Percentiles rank a stretch among this genome's conserved stretches.
phyloP scores from a whole-genome alignment of 2,888 invertebrate genomes.

The Timandra comae region DNA sequence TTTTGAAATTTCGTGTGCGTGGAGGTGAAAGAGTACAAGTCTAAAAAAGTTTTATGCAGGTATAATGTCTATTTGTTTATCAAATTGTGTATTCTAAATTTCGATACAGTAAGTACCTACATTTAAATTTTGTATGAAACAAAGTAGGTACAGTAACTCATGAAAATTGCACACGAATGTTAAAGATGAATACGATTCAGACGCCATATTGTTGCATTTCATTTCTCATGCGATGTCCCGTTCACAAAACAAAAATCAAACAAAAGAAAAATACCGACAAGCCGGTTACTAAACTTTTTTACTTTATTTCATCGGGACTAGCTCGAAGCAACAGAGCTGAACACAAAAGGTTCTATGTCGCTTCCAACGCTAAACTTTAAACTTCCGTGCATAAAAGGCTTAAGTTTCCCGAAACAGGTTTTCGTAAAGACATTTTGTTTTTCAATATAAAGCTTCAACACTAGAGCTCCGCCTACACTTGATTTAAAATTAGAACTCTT shows the following conservation, averaged over 20 bases:
- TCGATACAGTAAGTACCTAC: too few species aligned
- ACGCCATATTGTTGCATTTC: slow-evolving; percentile 72
- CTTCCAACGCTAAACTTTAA: slow-evolving; percentile 56
- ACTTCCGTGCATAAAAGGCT: slow-evolving; percentile 68
- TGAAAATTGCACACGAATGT: slow-evolving; percentile 36
- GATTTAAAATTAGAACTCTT: slow-evolving; percentile 77
- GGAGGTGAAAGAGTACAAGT: too few species aligned
- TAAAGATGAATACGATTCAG: slow-evolving; percentile 46
- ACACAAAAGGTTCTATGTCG: slow-evolving; percentile 60
- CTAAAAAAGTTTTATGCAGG: too few species aligned
- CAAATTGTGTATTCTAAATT: too few species aligned
- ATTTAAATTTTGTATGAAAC: too few species aligned
- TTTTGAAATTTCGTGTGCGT: too few species aligned
- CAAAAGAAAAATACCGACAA: slow-evolving; percentile 72
- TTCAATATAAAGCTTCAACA: slow-evolving; percentile 70
- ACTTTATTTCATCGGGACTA: slow-evolving; percentile 63
- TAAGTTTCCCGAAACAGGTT: slow-evolving; percentile 73
- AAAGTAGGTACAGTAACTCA: slow-evolving; percentile 1
- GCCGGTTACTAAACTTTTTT: slow-evolving; percentile 75
- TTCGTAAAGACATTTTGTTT: slow-evolving; percentile 74
- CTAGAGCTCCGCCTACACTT: slow-evolving; percentile 75
- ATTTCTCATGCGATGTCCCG: slow-evolving; percentile 74
- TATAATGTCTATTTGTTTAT: too few species aligned
- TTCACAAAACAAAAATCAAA: slow-evolving; percentile 71
- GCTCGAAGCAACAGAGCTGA: slow-evolving; percentile 25